Evolutionary conservation across 2,113 vertebrate species (phyloP), one percentile per base, ranked within the genome.

Genomic region (Anguilla rostrata): DNA sequence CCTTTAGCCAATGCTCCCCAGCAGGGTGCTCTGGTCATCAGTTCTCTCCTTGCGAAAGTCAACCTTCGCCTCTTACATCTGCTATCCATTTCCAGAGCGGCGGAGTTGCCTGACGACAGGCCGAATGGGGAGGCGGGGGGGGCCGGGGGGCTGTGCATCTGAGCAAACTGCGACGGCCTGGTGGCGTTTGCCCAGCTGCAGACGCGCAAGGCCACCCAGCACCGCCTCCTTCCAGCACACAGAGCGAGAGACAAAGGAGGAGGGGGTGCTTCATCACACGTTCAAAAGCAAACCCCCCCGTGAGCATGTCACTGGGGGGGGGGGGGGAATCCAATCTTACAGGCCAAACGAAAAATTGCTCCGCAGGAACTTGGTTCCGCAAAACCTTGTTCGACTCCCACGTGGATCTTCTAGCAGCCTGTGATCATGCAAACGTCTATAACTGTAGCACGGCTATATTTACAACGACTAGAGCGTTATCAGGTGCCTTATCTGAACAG

Each of bases 241-340:
- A 75, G 5, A 75, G 26, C 1, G n/a, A 14, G 66, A 34, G 9
- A 34, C 66, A 75, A 29, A 75, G 66, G 7, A 34, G 34, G 66
- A 75, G 66, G 66, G 66, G 11, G 60, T 63, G 66, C 66, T 75
- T 75, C 3, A 75, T 75, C 66, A 75, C n/a, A 34, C 66, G 34
- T 34, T 75, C 66, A 75, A 83, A 83, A 39, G 18, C 34, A 39
- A 57, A 83, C 4, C 82, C 18, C 18, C 81, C 60, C 53, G 85
- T 49, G 8, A 85, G 63, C 12, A 8, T 34, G 34, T 34, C 34
- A 1, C 34, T 34, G 34, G 34, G 34, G 34, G 34, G 34, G 34
- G 34, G 34, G 34, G 34, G 34, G 34, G 34, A 16, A 89, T 84
- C 60, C 86, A 81, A 87, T 87, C 81, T 14, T 4, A 86, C 40